Base-by-base conservation (phyloP, 1,140 invertebrate species). In the Cotesia chilonis region DNA sequence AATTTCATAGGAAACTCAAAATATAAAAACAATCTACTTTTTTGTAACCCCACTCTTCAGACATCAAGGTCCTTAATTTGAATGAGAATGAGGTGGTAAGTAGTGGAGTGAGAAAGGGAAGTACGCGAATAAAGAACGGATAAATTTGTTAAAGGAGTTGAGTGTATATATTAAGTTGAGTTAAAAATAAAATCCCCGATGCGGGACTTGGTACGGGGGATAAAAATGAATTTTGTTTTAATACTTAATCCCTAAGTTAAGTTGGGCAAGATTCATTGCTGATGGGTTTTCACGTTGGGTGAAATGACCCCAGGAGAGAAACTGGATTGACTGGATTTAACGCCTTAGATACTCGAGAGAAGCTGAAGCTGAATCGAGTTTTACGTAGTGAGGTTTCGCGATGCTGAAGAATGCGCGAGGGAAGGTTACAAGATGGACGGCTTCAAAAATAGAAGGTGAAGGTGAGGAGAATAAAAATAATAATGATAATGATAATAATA, bases 321-420 rank as follows among this genome's bases (percentile, higher is more conserved):
- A 81, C 80, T 81, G 79, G 80, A 81, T 78, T 81, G 78, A 81
- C 80, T 80, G 79, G 80, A 77, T 81, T 81, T 77, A 80, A 51
- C 57, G 66, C 66, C 55, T 70, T 37, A n/a, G 28, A 68, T 59
- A 5, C 12, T 35, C 5, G 12, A 47, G 41, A 47, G 41, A 47
- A 47, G 41, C 6, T 9, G 41, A 47, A 47, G 41, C 51, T 70
- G 57, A 38, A 70, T 70, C 68, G 68, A 37, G 68, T 68, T 68
- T 68, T 59, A 59, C 28, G 20, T 68, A 59, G 7, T 36, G 35
- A 59, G 55, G 36, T 35, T 68, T 68, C 14, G 20, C 54, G 52
- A 68, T 68, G 52, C 52, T 35, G 51, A 59, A 38, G 55, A 38
- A 68, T 68, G 67, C 37, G 37, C 41, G 60, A 41, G 28, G 60